These are phyloP conservation scores for Drosophila sulfurigaster DNA, from an alignment of 1,140 invertebrate genomes.

Conservation along the genomic window DNA sequence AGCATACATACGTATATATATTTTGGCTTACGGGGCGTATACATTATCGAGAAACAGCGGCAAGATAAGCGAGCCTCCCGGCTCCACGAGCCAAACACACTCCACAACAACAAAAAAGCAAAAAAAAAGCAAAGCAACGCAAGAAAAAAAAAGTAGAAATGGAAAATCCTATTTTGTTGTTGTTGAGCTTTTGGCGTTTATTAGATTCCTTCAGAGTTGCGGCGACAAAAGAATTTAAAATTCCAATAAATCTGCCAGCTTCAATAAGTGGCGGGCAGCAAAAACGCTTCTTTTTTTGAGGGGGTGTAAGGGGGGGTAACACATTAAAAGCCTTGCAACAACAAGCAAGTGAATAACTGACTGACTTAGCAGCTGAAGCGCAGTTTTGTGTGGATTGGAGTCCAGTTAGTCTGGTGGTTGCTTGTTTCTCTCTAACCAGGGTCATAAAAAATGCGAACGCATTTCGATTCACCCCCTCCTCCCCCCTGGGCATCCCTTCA, in stretches of 20 bases:
- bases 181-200: constrained; percentile 57
- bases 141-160: background rate
- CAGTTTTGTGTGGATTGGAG: constrained; percentile 19
- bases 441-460: constrained; percentile 41
- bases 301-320: background rate
- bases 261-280: constrained; percentile 65
- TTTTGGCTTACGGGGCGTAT: constrained; percentile 12
- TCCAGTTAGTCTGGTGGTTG: constrained; percentile 39
- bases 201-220: constrained; percentile 63
- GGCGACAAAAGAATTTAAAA: constrained; percentile 73
- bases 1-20: constrained; percentile 15
- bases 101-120: background rate
- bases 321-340: constrained; percentile 37
- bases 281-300: background rate
- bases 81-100: constrained; percentile 4
- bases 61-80: constrained; percentile 3
- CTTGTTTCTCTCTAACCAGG: constrained; percentile 29
- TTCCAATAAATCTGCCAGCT: constrained; percentile 80
- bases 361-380: constrained; percentile 13
- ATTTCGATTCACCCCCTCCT: constrained; percentile 7
- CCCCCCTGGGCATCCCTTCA: background rate
- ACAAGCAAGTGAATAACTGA: background rate
- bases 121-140: too few species aligned
- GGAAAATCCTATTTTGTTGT: constrained; percentile 49
- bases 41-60: constrained; percentile 16